Evolutionary conservation across 2,113 vertebrate species (phyloP), one percentile per base, ranked within the genome.

Genomic region (Mystacornis crossleyi): DNA sequence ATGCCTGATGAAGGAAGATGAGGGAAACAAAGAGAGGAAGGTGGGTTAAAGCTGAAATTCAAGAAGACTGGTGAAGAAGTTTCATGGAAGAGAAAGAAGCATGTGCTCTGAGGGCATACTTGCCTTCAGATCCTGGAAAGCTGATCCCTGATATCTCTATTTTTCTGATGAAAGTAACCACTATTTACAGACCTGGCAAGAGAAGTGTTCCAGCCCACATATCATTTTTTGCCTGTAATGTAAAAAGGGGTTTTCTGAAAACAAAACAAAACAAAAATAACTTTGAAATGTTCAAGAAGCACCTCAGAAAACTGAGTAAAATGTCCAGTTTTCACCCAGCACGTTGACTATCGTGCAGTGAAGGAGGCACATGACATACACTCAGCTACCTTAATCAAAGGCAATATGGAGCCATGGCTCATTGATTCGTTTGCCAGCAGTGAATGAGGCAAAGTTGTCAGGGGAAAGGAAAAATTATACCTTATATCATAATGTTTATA

Each of bases 201-300:
- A 67, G 15, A 57, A 86, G 8, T 33, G 3, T 34, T 77, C 20
- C 47, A 66, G n/a, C 4, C 20, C 19, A n/a, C 1, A 0, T 4
- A 29, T 15, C 0, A 0, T 13, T 57, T 85, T 67, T 70, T 2
- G 1, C 13, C 25, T 66, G 38, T 18, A 80, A 61, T 9, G 8
- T 55, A 71, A 83, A 89, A 67, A 34, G 10, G 16, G 12, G n/a
- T 64, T 85, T 86, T 54, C 29, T 58, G 47, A 65, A 92, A 50
- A 55, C 3, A 45, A 57, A 72, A 62, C 6, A 28, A 47, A 53
- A 72, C 5, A 8, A 34, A 26, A 42, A 66, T 8, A 74, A 8
- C 3, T 25, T 69, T 18, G 2, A 71, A 84, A 60, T 23, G 5
- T 53, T 75, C 4, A 40, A 43, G 31, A 87, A 81, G 25, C 10